Conservation (phyloP, 2,113 vertebrate species). For the Gambusia holbrooki region DNA sequence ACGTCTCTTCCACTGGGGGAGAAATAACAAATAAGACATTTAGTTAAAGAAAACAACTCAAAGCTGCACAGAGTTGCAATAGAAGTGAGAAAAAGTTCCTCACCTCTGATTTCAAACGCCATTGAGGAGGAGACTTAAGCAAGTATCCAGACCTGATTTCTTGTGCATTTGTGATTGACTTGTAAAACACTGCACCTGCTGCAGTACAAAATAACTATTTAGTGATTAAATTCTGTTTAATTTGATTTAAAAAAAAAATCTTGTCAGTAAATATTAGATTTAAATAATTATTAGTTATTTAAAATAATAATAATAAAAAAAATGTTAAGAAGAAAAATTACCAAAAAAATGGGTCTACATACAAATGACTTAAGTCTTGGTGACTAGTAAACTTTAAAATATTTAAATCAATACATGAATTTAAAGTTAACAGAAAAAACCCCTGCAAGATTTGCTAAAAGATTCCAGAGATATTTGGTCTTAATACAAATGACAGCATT, state of each 20-base stretch:
- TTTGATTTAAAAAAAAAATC: too few species aligned
- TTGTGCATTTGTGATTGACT: background rate
- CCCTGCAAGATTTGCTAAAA: too few species aligned
- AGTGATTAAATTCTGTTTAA: background rate
- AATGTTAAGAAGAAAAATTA: background rate
- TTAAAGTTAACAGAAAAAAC: too few species aligned
- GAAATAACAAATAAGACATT: background rate
- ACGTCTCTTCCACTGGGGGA: conserved; percentile 70
- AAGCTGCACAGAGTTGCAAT: background rate
- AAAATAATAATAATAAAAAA: too few species aligned
- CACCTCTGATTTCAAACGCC: conserved; percentile 51
- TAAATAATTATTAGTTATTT: background rate
- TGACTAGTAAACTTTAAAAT: background rate
- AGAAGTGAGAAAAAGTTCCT: background rate
- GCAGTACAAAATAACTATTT: conserved; percentile 8
- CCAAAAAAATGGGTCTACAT: background rate
- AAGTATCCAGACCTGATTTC: conserved; percentile 70
- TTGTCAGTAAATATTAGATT: too few species aligned
- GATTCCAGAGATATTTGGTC: background rate
- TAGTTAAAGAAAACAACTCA: background rate
- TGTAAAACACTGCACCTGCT: conserved; percentile 52
- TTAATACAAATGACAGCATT: background rate
- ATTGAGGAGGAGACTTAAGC: conserved; percentile 73
- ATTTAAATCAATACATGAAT: background rate
- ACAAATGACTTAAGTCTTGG: background rate